Base-by-base conservation (phyloP, 2,113 vertebrate species). In the Ranitomeya variabilis region DNA sequence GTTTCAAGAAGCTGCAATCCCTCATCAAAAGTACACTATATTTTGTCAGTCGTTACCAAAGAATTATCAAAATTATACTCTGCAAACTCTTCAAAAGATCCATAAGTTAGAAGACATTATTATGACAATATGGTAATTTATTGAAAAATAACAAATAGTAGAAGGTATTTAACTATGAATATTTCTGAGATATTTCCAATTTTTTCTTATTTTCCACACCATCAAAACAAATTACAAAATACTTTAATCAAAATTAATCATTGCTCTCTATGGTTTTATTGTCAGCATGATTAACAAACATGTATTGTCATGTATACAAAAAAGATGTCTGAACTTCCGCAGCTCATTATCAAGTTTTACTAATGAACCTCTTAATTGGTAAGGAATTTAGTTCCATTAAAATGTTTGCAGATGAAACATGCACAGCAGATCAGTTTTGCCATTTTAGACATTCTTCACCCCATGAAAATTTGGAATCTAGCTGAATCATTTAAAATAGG, bases 241-340 rank as follows among this genome's bases (percentile, higher is more conserved):
- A n/a, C 66, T 85, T 85, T 78, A 62, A 86, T 86, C 85, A 86
- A 52, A 78, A 66, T 52, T 2, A 86, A 78, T 77, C 23, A 64
- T 76, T 74, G 11, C 76, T 86, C 55, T 18, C 9, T 12, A 14
- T 26, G 73, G 54, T 18, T 60, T 26, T 64, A 37, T 10, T 64
- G 73, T 45, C 57, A 52, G 73, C 59, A 12, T 26, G 15, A 51
- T 19, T 45, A 86, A 60, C 69, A 86, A 76, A 76, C 69, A 86
- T 62, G 19, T 76, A 77, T 77, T 86, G 85, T 85, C 31, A 54
- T n/a, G 31, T 83, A 19, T 73, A 52, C 19, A 18, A 37, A 16
- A 74, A 85, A 59, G 51, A 86, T 62, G 67, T 45, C 26, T 4
- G 26, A 37, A 37, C 18, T 45, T 31, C n/a, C 76, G 54, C 11